Evolutionary conservation across 2,113 vertebrate genomes (phyloP).

Genomic region (Eubucco bourcierii): DNA sequence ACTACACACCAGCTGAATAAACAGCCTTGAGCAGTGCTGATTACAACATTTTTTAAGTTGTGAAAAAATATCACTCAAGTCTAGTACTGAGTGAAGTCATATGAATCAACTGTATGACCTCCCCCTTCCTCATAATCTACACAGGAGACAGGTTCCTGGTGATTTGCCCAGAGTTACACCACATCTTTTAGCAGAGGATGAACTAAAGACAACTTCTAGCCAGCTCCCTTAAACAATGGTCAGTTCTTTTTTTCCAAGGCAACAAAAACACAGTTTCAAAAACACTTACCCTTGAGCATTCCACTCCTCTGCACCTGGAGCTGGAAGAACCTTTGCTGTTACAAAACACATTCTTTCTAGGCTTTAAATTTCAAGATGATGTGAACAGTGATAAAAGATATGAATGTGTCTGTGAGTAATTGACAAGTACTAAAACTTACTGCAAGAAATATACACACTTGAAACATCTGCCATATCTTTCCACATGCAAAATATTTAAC

Average conservation of each 20-base stretch:
- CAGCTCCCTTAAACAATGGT: not conserved
- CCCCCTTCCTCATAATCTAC: not conserved
- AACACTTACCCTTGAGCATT: not conserved
- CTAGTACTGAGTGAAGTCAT: not conserved
- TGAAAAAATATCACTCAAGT: not conserved
- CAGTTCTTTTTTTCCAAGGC: not conserved
- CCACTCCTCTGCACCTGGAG: conserved; percentile 5
- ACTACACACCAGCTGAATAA: not conserved
- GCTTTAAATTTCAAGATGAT: conserved; percentile 47
- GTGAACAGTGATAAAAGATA: conserved; percentile 37
- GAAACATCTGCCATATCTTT: not conserved
- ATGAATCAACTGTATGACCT: not conserved
- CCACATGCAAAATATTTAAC: not conserved
- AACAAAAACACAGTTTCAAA: not conserved
- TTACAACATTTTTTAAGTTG: not conserved
- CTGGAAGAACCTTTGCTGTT: conserved; percentile 6
- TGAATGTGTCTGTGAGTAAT: not conserved
- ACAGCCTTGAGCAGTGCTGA: not conserved
- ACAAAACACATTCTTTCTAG: conserved; percentile 26
- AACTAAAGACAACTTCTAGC: not conserved
- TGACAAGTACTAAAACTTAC: not conserved
- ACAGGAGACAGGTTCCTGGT: not conserved
- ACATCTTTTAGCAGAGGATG: not conserved
- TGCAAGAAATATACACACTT: not conserved
- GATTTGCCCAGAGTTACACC: not conserved